Evolutionary conservation across 2,113 vertebrate species (phyloP).

Genomic region (Hydrolagus affinis): DNA sequence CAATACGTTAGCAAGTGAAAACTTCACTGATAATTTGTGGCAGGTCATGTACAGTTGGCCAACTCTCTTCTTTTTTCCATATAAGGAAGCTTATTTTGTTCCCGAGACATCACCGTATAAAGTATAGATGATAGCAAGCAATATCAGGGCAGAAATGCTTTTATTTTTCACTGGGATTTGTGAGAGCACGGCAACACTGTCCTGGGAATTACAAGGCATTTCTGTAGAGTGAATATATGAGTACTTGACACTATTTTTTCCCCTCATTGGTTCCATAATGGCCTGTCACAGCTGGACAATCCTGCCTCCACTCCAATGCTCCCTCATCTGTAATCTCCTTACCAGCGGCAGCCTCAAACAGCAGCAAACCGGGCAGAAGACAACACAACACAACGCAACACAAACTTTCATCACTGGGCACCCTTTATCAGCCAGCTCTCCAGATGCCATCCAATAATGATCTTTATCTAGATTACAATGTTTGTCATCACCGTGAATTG

Average conservation of each 20-base stretch:
- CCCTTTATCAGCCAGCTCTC: background rate
- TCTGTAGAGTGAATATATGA: background rate
- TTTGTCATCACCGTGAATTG: conserved; percentile 3
- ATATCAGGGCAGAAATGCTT: background rate
- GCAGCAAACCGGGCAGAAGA: conserved; percentile 18
- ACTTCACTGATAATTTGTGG: background rate
- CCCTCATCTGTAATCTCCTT: conserved; percentile 14
- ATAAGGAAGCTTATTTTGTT: background rate
- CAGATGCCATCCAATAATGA: conserved; percentile 24
- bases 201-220: background rate
- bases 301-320: background rate
- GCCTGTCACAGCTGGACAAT: conserved; percentile 3
- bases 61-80: background rate
- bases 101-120: background rate
- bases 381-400: background rate
- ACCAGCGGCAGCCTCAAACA: conserved; percentile 19
- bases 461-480: conserved; percentile 15
- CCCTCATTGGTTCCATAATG: background rate
- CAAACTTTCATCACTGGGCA: background rate
- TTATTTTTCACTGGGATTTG: background rate
- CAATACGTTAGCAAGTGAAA: background rate
- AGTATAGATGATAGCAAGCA: background rate
- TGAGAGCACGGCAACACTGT: no score
- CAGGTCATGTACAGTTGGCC: background rate
- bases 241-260: conserved; percentile 7